Conservation (phyloP, 2,797 vertebrate species). For the Otus scops region DNA sequence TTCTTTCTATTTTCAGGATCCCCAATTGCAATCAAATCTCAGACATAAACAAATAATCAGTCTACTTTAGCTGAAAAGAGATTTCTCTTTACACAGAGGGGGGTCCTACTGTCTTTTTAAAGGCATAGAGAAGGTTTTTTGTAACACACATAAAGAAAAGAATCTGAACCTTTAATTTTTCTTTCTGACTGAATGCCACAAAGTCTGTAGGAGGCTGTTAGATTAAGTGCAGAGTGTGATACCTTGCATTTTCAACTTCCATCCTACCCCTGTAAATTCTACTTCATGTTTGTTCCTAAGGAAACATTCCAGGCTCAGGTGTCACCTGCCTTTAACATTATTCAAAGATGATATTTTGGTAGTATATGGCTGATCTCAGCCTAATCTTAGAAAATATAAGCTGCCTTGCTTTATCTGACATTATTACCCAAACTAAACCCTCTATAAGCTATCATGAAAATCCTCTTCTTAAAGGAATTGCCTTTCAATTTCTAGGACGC, state of each 20-base stretch:
- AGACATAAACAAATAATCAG: slow-evolving; percentile 39
- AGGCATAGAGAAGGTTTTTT: not conserved
- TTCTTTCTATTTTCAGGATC: slow-evolving; percentile 17
- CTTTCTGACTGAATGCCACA: not conserved
- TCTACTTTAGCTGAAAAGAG: not conserved
- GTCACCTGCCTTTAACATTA: not conserved
- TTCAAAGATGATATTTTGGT: not conserved
- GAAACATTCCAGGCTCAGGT: not conserved
- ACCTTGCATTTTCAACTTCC: not conserved
- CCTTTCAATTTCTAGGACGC: not conserved
- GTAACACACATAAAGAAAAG: not conserved
- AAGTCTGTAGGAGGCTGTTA: not conserved
- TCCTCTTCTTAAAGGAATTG: not conserved
- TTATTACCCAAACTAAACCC: not conserved
- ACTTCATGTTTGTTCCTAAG: not conserved
- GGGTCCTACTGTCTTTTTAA: not conserved
- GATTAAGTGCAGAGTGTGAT: not conserved
- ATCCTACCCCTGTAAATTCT: not conserved
- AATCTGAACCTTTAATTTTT: not conserved
- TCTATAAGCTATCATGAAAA: not conserved
- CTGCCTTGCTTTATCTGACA: not conserved
- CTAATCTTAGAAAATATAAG: not conserved
- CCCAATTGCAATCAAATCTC: not conserved
- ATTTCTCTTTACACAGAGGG: not conserved
- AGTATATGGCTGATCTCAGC: not conserved